These are phyloP conservation scores for Euura lappo DNA, from an alignment of 1,140 invertebrate genomes.

Conservation along the genomic window DNA sequence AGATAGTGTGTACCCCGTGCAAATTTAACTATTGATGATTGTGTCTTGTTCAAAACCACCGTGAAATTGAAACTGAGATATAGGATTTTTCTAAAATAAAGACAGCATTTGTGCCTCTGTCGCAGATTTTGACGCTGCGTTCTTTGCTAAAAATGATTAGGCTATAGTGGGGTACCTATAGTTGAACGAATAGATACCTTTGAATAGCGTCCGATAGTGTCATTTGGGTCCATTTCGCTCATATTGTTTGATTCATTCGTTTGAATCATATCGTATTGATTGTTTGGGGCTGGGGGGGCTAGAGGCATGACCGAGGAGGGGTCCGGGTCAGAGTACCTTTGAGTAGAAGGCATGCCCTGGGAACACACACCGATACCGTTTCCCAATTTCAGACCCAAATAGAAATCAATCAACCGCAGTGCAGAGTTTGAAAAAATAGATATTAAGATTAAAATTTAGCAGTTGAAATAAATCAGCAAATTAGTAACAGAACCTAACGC, in stretches of 20 bases:
- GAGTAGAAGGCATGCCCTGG: slow-evolving; percentile 33
- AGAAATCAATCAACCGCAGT: neutral
- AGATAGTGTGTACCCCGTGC: too few species aligned
- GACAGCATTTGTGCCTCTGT: neutral
- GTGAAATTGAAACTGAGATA: neutral
- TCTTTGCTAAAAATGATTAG: neutral
- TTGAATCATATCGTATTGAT: slow-evolving; percentile 32
- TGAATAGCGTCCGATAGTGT: slow-evolving; percentile 42
- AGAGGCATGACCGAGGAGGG: slow-evolving; percentile 43
- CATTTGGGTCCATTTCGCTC: slow-evolving; percentile 37
- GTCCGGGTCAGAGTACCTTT: slow-evolving; percentile 32
- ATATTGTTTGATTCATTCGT: slow-evolving; percentile 1
- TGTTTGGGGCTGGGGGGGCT: slow-evolving; percentile 38
- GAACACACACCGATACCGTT: slow-evolving; percentile 39
- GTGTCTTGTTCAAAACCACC: neutral
- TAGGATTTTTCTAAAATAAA: too few species aligned
- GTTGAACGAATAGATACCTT: slow-evolving; percentile 40
- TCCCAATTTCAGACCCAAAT: slow-evolving; percentile 5
- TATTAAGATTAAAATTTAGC: neutral
- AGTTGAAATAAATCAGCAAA: slow-evolving; percentile 1
- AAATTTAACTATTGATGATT: too few species aligned
- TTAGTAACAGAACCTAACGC: neutral
- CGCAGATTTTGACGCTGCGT: neutral
- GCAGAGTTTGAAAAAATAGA: neutral
- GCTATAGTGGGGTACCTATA: neutral